Percentiles rank a stretch among this genome's conserved stretches.
Evolutionary conservation across 1,140 invertebrate species (phyloP).

Genomic region (Brachionus koreanus): DNA sequence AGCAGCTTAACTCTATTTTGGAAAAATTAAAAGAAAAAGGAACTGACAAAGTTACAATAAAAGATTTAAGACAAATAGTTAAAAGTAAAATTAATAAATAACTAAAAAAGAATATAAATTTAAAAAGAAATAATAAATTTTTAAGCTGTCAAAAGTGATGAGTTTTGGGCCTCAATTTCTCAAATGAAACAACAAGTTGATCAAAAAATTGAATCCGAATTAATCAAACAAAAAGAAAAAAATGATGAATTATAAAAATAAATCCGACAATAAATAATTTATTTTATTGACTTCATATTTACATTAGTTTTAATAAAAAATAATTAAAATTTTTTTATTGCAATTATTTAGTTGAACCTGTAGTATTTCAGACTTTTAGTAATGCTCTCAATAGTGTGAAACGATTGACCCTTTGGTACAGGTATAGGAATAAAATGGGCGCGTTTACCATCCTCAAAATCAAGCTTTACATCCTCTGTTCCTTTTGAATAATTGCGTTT

Average conservation of each 20-base stretch:
- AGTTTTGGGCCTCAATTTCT: conserved; percentile 23
- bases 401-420: not conserved
- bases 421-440: not conserved
- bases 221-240: not conserved
- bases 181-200: conserved; percentile 17
- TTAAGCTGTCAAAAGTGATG: not conserved
- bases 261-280: not conserved
- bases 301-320: not conserved
- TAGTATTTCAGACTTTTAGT: not conserved
- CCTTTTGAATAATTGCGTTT: conserved; percentile 18
- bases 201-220: conserved; percentile 2
- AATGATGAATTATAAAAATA: conserved; percentile 17
- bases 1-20: not conserved
- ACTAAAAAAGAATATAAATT: not conserved
- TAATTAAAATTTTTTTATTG: not conserved
- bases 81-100: not conserved
- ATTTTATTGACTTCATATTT: not conserved
- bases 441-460: not conserved
- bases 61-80: conserved; percentile 4
- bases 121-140: not conserved
- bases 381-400: not conserved
- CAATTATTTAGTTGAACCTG: not conserved
- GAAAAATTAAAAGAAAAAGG: conserved; percentile 13
- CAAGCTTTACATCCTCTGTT: not conserved
- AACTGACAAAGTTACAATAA: conserved; percentile 27